Percentiles rank a stretch among this genome's conserved stretches.
phyloP scores from a whole-genome alignment of 2,888 invertebrate genomes.

The Leptopterna dolabrata region DNA sequence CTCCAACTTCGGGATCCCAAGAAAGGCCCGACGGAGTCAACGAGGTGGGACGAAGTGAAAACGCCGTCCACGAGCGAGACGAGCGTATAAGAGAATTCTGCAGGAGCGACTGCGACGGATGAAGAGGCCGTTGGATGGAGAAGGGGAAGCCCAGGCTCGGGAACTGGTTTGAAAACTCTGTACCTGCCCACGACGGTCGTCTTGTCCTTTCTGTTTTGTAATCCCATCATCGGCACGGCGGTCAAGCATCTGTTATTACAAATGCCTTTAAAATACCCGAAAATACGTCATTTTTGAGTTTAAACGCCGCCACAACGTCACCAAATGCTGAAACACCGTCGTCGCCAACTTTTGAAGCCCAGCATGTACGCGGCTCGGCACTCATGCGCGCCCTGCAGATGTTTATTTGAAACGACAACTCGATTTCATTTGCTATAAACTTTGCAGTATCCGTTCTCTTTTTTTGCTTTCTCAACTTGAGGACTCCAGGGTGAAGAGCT shows the following conservation, averaged over 20 bases:
- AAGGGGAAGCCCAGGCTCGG: not conserved
- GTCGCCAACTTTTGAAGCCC: not conserved
- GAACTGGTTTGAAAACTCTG: constrained; percentile 16
- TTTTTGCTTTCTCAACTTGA: not conserved
- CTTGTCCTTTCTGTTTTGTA: constrained; percentile 37
- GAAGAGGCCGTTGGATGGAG: not conserved
- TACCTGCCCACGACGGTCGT: constrained; percentile 42
- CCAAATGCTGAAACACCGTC: not conserved
- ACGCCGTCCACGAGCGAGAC: not conserved
- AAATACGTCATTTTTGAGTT: not conserved
- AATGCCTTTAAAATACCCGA: not conserved
- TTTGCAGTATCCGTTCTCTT: constrained; percentile 37
- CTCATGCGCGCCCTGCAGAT: constrained; percentile 17
- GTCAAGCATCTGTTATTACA: constrained; percentile 25
- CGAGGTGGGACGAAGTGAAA: not conserved
- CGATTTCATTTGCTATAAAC: constrained; percentile 25
- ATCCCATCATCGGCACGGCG: constrained; percentile 6
- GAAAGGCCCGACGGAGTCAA: constrained; percentile 2
- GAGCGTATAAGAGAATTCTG: not conserved
- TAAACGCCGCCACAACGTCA: too few relatives aligned
- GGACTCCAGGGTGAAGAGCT: constrained; percentile 15
- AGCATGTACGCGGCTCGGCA: not conserved
- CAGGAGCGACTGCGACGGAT: not conserved
- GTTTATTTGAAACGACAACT: constrained; percentile 9
- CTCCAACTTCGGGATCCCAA: not conserved